Evolutionary conservation across 2,113 vertebrate genomes (phyloP), one percentile per base, ranked within the genome.

Genomic region (Hippocampus guttulatus): DNA sequence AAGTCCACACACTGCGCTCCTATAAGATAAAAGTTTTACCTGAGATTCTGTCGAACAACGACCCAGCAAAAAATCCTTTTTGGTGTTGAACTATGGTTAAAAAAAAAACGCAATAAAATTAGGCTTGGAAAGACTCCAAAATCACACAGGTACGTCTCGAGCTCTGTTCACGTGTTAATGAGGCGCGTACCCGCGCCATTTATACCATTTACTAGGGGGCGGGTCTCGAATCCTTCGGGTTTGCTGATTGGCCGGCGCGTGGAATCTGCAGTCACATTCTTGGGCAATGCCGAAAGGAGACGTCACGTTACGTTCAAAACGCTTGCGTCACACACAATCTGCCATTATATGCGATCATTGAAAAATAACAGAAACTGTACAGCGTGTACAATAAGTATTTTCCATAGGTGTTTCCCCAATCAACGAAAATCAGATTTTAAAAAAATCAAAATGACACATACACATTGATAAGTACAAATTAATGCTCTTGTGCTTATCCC

Each of bases 211-310:
- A 0, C 0, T 1, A 1, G 10, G 1, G 77, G 86, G 84, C 70
- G 82, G 61, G 62, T 0, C 41, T 40, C 3, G 0, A 0, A 1
- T 10, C 57, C 69, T 43, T 9, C 38, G 11, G 43, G 1, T 0
- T 30, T 30, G 8, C 73, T 60, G 71, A 86, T 87, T 85, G 88
- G 87, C 1, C 61, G 5, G 14, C 10, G 41, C 27, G 2, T 33
- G 4, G 70, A 9, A 12, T 18, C 16, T 52, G 40, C n/a, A 18
- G 30, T 7, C 7, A 7, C 25, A 75, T 81, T 76, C 61, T 67
- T 63, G 0, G 27, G 9, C 0, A 51, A 64, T 79, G 66, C 2
- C 51, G 82, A 81, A 81, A 38, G 43, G 40, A 41, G n/a, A 65
- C 21, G 40, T 65, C 41, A 45, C 40, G 16, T 25, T 43, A 2